phyloP scores from a whole-genome alignment of 2,113 vertebrate species.

The Oryzias celebensis region DNA sequence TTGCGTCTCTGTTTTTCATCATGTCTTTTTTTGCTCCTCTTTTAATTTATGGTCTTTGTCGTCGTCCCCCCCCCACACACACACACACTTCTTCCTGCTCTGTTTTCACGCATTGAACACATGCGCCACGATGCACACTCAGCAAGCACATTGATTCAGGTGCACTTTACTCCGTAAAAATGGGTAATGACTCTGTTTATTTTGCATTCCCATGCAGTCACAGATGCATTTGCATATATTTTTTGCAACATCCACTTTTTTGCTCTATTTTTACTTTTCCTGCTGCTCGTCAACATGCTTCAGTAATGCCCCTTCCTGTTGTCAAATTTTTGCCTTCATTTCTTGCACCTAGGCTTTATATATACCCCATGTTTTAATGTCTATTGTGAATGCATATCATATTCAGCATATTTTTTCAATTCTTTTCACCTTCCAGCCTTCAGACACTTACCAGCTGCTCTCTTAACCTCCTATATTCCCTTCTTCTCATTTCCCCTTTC shows the following conservation, averaged over 20 bases:
- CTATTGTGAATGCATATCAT: conserved; percentile 35
- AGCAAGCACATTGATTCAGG: conserved; percentile 50
- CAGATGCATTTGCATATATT: conserved; percentile 52
- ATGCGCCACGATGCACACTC: conserved; percentile 49
- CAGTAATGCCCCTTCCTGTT: conserved; percentile 69
- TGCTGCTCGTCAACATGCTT: conserved; percentile 72
- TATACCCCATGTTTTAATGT: conserved; percentile 33
- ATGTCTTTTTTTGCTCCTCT: conserved; percentile 60
- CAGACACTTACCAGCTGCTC: conserved; percentile 13
- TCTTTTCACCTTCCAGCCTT: conserved; percentile 23
- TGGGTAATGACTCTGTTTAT: conserved; percentile 62
- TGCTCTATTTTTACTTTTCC: conserved; percentile 67
- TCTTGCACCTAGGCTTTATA: conserved; percentile 46
- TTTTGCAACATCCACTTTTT: conserved; percentile 47
- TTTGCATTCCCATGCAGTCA: conserved; percentile 59
- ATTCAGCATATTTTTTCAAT: conserved; percentile 39
- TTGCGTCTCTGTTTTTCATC: conserved; percentile 66
- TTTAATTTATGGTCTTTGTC: conserved; percentile 63
- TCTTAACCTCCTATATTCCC: conserved; percentile 18
- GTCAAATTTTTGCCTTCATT: conserved; percentile 68
- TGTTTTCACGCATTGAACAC: conserved; percentile 31
- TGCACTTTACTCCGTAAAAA: conserved; percentile 54
- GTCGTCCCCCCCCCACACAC: conserved; percentile 7
- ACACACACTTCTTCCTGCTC: conserved; percentile 3
- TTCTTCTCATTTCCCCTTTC: conserved; percentile 8